Conservation (phyloP, 2,113 vertebrate species). For the Calyptommatus sinebrachiatus region DNA sequence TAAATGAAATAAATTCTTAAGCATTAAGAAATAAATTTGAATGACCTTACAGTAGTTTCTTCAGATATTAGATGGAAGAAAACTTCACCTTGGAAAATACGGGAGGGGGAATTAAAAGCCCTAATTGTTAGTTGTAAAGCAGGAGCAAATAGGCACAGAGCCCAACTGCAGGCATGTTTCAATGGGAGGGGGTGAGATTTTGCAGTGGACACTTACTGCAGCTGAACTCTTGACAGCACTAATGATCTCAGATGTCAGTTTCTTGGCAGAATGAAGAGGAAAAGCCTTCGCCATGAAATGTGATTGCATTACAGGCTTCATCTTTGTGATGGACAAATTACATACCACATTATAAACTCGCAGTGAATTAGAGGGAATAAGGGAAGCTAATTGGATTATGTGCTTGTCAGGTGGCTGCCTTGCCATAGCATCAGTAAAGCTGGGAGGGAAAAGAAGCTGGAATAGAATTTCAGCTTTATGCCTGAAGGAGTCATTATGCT, state of each 20-base stretch:
- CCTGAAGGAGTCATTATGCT: neutral
- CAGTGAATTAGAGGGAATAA: constrained; percentile 22
- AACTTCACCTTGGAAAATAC: neutral
- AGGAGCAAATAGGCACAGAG: no score
- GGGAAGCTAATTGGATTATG: constrained; percentile 28
- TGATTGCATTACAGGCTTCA: constrained; percentile 19
- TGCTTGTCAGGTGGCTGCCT: constrained; percentile 18
- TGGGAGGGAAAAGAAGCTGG: neutral
- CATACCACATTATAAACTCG: neutral
- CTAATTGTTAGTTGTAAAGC: no score
- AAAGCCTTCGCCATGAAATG: constrained; percentile 12
- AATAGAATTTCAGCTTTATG: neutral
- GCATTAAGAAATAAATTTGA: neutral
- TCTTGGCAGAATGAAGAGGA: constrained; percentile 10
- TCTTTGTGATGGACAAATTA: constrained; percentile 12
- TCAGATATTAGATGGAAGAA: no score
- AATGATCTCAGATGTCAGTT: constrained; percentile 2
- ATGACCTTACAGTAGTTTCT: no score
- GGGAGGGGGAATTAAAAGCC: no score
- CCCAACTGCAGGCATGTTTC: neutral
- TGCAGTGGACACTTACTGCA: neutral
- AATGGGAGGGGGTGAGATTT: neutral
- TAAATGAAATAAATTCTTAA: neutral
- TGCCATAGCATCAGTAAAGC: neutral
- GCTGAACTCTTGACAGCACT: constrained; percentile 16